phyloP scores from a whole-genome alignment of 2,113 vertebrate genomes.

The Microtus montanus region DNA sequence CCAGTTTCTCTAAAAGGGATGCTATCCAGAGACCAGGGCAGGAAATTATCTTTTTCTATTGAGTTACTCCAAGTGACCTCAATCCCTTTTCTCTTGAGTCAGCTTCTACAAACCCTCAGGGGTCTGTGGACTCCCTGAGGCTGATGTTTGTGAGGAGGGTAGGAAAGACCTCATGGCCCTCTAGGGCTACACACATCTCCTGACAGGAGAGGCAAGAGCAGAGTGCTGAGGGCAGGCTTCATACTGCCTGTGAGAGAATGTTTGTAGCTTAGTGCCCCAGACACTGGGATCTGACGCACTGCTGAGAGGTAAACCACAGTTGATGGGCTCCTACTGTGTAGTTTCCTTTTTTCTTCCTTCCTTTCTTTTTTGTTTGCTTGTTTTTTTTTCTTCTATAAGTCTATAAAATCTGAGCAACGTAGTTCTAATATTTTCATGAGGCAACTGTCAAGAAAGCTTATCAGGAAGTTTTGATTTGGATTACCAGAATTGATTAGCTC shows the following conservation, averaged over 20 bases:
- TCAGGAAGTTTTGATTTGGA: constrained; percentile 46
- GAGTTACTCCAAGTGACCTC: background rate
- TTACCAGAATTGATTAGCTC: constrained; percentile 3
- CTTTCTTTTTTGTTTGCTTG: background rate
- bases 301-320: background rate
- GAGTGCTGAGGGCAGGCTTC: background rate
- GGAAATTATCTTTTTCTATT: background rate
- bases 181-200: background rate
- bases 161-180: background rate
- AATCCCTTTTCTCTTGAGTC: background rate
- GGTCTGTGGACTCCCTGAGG: background rate
- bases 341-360: background rate
- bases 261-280: background rate
- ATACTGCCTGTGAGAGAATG: no score
- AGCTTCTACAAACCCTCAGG: background rate
- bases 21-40: background rate
- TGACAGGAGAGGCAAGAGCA: background rate
- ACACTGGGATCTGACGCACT: background rate
- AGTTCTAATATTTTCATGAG: constrained; percentile 48
- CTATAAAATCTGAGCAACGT: constrained; percentile 19
- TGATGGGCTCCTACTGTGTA: background rate
- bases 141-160: background rate
- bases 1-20: background rate
- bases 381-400: background rate
- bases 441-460: constrained; percentile 18